phyloP scores from a whole-genome alignment of 2,888 invertebrate genomes.

The Phlogophora meticulosa region DNA sequence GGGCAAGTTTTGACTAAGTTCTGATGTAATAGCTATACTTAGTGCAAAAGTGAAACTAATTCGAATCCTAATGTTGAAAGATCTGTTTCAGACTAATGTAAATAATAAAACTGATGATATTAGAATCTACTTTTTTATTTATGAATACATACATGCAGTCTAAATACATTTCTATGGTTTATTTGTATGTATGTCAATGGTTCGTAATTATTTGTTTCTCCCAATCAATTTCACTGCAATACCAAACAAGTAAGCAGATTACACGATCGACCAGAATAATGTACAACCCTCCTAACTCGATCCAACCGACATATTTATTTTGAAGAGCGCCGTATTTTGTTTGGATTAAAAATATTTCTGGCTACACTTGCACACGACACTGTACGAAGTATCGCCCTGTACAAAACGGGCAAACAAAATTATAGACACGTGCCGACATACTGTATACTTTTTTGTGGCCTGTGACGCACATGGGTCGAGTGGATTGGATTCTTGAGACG shows the following conservation, averaged over 20 bases:
- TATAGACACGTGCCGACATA: conserved; percentile 59
- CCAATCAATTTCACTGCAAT: not conserved
- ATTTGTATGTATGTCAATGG: too few relatives aligned
- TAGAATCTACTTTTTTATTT: too few relatives aligned
- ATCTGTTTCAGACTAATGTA: too few relatives aligned
- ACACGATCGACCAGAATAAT: conserved; percentile 46
- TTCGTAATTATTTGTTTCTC: too few relatives aligned
- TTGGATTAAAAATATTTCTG: conserved; percentile 90
- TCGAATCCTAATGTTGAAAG: too few relatives aligned
- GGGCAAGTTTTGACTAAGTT: too few relatives aligned
- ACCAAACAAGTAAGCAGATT: not conserved
- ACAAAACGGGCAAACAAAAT: conserved; percentile 58
- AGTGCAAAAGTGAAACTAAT: too few relatives aligned
- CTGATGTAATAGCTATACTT: too few relatives aligned
- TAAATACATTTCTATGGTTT: too few relatives aligned
- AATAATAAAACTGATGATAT: too few relatives aligned
- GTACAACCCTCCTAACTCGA: conserved; percentile 75
- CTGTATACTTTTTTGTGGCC: conserved; percentile 61
- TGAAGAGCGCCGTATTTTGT: conserved; percentile 87
- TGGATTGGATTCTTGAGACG: conserved; percentile 42
- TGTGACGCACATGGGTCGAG: conserved; percentile 64
- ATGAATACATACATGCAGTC: too few relatives aligned
- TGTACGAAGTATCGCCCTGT: conserved; percentile 73
- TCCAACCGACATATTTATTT: conserved; percentile 88
- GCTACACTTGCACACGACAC: conserved; percentile 91